phyloP scores from a whole-genome alignment of 2,113 vertebrate genomes.

The Sigmodon hispidus region DNA sequence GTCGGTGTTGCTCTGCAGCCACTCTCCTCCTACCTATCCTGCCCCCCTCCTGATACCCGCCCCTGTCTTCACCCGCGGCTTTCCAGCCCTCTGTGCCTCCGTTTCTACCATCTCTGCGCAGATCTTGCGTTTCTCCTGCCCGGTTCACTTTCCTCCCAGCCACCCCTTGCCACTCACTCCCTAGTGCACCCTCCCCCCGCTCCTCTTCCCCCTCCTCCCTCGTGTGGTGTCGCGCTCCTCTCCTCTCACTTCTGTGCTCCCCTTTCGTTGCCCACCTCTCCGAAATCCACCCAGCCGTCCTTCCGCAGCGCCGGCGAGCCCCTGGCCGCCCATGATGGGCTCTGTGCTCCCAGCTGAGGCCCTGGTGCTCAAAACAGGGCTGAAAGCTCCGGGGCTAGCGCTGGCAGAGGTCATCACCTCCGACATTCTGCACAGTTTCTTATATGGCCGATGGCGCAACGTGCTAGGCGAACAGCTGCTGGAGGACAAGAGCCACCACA shows the following conservation, averaged over 20 bases:
- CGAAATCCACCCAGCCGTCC: not conserved
- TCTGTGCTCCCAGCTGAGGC: conserved; percentile 95
- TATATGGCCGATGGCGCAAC: conserved; percentile 98
- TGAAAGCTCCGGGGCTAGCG: conserved; percentile 91
- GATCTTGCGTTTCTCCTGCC: not conserved
- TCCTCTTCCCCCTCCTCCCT: conserved; percentile 20
- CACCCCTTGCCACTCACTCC: not conserved
- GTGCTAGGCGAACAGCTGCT: conserved; percentile 94
- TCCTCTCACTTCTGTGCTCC: conserved; percentile 46
- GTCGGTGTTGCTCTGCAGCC: not conserved
- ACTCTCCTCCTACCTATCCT: not conserved
- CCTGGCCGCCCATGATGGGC: conserved; percentile 90
- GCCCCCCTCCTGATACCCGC: not conserved
- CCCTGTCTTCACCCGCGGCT: not conserved
- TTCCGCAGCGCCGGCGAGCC: conserved; percentile 44
- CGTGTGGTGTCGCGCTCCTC: conserved; percentile 17
- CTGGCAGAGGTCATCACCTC: conserved; percentile 97
- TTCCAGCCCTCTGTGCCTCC: conserved; percentile 2
- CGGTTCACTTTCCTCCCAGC: not conserved
- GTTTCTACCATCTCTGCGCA: conserved; percentile 42
- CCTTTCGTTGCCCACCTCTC: not conserved
- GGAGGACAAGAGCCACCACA: conserved; percentile 89
- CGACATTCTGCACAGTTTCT: conserved; percentile 97
- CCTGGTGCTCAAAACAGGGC: conserved; percentile 93
- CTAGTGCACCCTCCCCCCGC: not conserved